phyloP scores from a whole-genome alignment of 2,888 invertebrate genomes.

The Aricia artaxerxes region DNA sequence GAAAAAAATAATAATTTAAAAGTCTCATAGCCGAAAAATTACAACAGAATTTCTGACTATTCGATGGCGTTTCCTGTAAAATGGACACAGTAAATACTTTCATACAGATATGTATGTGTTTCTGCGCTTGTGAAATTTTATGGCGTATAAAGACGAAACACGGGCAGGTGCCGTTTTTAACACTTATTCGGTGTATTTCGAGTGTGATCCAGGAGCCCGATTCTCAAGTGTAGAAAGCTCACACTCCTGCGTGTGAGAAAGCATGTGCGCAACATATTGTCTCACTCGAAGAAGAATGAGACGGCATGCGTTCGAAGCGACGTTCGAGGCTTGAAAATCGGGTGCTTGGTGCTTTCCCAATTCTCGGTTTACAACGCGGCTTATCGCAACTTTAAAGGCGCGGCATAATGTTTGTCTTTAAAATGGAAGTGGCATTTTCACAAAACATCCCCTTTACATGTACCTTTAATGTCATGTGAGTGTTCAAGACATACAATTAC shows the following conservation, averaged over 20 bases:
- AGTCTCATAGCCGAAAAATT: background rate
- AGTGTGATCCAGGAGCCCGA: background rate
- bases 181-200: background rate
- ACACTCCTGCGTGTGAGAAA: background rate
- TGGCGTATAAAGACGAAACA: background rate
- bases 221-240: background rate
- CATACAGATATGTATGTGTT: background rate
- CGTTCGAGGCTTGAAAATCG: background rate
- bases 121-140: background rate
- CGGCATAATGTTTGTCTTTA: constrained; percentile 3
- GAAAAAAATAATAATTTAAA: too few relatives aligned
- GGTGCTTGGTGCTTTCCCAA: background rate
- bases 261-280: too few relatives aligned
- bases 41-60: background rate
- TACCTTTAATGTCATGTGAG: background rate
- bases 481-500: background rate
- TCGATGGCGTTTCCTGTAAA: background rate
- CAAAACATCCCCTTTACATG: background rate
- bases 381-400: background rate
- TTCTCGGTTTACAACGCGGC: background rate
- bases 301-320: background rate
- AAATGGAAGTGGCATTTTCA: background rate
- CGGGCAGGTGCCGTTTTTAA: background rate
- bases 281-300: background rate
- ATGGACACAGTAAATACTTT: background rate